Percentiles rank a stretch among this genome's conserved stretches.
phyloP scores from a whole-genome alignment of 2,888 invertebrate genomes.

The Melinaea menophilus region DNA sequence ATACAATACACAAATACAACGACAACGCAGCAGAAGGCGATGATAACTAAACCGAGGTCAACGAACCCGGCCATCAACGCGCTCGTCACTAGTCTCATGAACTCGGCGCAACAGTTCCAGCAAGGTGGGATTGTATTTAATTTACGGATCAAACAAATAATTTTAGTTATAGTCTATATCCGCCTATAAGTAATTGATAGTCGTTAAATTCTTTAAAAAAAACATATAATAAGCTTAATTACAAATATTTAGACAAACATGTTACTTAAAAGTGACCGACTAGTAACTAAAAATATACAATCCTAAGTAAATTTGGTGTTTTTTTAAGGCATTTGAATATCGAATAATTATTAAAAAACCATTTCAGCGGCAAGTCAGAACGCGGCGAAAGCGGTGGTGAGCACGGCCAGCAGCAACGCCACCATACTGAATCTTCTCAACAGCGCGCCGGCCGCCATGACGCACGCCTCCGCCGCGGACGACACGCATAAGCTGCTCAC shows the following conservation, averaged over 20 bases:
- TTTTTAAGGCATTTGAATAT: background rate
- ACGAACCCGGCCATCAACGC: constrained; percentile 86
- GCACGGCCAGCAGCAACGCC: constrained; percentile 80
- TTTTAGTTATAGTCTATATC: no score
- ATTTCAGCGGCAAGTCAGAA: constrained; percentile 63
- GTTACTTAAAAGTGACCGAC: no score
- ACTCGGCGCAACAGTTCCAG: constrained; percentile 88
- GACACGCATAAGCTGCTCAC: constrained; percentile 69
- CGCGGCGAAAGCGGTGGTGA: constrained; percentile 68
- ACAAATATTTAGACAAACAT: no score
- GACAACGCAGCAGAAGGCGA: constrained; percentile 71
- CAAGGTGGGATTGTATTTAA: constrained; percentile 64
- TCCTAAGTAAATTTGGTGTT: no score
- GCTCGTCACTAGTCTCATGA: constrained; percentile 88
- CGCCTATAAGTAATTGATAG: no score
- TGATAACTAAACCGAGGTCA: constrained; percentile 72
- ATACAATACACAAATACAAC: constrained; percentile 67
- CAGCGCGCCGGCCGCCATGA: constrained; percentile 86
- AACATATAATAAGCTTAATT: no score
- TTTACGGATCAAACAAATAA: background rate
- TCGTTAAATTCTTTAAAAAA: no score
- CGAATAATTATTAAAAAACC: background rate
- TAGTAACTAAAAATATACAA: no score
- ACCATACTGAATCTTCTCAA: constrained; percentile 87
- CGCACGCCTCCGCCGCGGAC: constrained; percentile 64